Evolutionary conservation across 2,888 invertebrate genomes (phyloP).

Genomic region (Tetropium fuscum): DNA sequence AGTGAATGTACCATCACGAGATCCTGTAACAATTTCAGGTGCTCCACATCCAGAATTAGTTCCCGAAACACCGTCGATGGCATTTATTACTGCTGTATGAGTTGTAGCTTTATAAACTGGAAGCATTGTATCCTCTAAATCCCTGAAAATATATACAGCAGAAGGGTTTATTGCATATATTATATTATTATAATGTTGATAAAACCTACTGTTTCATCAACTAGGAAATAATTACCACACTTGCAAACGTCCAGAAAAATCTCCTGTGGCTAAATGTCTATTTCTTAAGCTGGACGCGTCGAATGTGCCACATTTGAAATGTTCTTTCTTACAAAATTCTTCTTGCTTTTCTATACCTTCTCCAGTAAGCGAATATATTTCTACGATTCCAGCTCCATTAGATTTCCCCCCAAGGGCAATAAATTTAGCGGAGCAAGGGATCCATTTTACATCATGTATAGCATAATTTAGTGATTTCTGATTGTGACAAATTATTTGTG

Average conservation of each 20-base stretch:
- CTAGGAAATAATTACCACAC: conserved; percentile 73
- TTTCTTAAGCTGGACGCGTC: conserved; percentile 87
- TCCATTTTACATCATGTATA: conserved; percentile 94
- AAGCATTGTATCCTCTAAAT: conserved; percentile 78
- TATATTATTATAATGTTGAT: too few relatives aligned
- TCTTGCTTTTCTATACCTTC: conserved; percentile 79
- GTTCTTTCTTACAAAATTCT: conserved; percentile 82
- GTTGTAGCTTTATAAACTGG: conserved; percentile 84
- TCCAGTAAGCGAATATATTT: conserved; percentile 82
- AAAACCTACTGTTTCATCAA: too few relatives aligned
- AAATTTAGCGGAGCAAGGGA: conserved; percentile 94
- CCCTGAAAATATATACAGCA: too few relatives aligned
- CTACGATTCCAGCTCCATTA: conserved; percentile 86
- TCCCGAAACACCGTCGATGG: conserved; percentile 93
- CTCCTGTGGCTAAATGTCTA: conserved; percentile 89
- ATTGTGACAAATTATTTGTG: conserved; percentile 90
- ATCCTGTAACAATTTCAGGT: conserved; percentile 95
- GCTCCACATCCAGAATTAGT: conserved; percentile 86
- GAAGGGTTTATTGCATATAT: too few relatives aligned
- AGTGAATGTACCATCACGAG: conserved; percentile 80
- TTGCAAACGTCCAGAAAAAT: conserved; percentile 87
- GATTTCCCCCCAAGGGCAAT: conserved; percentile 88
- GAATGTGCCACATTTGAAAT: conserved; percentile 95
- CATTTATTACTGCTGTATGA: conserved; percentile 89
- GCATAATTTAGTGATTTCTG: conserved; percentile 87